Percentiles rank a stretch among this genome's conserved stretches.
Evolutionary conservation across 1,140 invertebrate species (phyloP).

Genomic region (Drosophila watanabei): DNA sequence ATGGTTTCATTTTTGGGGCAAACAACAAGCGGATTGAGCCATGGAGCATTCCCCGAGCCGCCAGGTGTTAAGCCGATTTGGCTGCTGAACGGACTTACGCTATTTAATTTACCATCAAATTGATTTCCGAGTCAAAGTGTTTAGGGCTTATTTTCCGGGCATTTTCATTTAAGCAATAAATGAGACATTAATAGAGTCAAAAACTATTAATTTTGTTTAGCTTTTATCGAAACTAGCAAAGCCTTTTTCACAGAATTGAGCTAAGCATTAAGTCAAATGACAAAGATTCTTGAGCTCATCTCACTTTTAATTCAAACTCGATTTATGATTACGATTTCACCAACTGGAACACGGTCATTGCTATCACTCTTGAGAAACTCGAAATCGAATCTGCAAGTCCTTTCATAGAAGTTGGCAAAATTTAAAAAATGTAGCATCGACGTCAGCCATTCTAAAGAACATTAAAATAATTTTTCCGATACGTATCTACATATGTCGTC

Average conservation of each 20-base stretch:
- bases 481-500: not conserved
- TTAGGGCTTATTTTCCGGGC: not conserved
- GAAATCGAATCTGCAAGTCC: not conserved
- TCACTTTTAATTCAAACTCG: not conserved
- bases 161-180: not conserved
- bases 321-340: not conserved
- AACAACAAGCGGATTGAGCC: constrained; percentile 26
- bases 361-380: not conserved
- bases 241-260: not conserved
- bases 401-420: not conserved
- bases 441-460: not conserved
- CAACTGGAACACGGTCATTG: not conserved
- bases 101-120: constrained; percentile 32
- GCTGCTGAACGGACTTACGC: constrained; percentile 31
- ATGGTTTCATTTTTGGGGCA: constrained; percentile 32
- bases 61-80: constrained; percentile 49
- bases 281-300: not conserved
- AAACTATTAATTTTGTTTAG: no score
- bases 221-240: not conserved
- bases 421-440: not conserved
- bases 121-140: not conserved
- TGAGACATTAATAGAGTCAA: no score
- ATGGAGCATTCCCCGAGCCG: constrained; percentile 7
- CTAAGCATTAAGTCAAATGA: not conserved
- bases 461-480: not conserved